phyloP scores from a whole-genome alignment of 1,140 invertebrate genomes.

The Micrasema minimum region DNA sequence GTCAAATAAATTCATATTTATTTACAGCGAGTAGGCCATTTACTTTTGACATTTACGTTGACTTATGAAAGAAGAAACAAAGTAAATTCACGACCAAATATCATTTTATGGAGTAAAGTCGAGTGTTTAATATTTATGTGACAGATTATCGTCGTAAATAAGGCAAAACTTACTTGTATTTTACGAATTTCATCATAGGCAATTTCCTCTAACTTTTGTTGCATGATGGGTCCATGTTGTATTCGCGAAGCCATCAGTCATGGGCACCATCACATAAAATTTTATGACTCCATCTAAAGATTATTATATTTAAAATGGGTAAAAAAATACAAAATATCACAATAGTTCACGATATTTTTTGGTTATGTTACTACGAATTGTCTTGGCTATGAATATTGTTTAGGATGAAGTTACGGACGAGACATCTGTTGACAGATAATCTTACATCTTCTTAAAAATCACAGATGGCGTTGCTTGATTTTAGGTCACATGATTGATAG shows the following conservation, averaged over 20 bases:
- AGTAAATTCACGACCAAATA: not conserved
- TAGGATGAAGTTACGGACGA: conserved; percentile 31
- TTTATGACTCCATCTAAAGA: conserved; percentile 42
- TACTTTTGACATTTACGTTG: conserved; percentile 14
- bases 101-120: not conserved
- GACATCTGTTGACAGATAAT: conserved; percentile 40
- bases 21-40: conserved; percentile 31
- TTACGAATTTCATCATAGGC: conserved; percentile 66
- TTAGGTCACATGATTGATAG: too few relatives aligned
- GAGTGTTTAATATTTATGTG: not conserved
- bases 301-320: conserved; percentile 25
- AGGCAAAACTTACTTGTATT: conserved; percentile 60
- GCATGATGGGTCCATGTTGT: conserved; percentile 46
- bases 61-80: conserved; percentile 7
- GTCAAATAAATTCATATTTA: conserved; percentile 43
- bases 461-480: conserved; percentile 8
- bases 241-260: conserved; percentile 48
- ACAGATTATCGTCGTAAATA: conserved; percentile 2
- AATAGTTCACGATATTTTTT: conserved; percentile 36
- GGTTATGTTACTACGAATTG: conserved; percentile 46
- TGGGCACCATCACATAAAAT: conserved; percentile 48
- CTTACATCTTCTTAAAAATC: conserved; percentile 1
- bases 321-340: conserved; percentile 39
- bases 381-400: conserved; percentile 34
- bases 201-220: conserved; percentile 62